Conservation (phyloP, 2,888 invertebrate genomes). For the Eudasyphora cyanicolor region DNA sequence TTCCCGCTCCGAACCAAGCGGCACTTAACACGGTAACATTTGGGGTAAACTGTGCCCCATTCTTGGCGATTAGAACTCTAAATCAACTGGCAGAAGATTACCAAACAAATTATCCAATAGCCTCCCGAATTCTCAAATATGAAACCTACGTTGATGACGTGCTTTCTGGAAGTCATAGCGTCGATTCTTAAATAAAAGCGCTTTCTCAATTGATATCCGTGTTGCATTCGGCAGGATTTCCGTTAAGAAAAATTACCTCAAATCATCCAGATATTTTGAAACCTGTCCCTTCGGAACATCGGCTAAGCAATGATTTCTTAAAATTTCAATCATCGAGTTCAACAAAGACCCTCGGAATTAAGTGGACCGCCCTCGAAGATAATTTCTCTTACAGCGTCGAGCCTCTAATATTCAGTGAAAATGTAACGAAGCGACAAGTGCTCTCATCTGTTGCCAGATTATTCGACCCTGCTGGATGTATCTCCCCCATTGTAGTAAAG, state of each 20-base stretch:
- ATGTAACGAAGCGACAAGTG: background rate
- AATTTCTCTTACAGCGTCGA: background rate
- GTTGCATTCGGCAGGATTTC: slow-evolving; percentile 17
- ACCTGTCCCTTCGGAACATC: slow-evolving; percentile 14
- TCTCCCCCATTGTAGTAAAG: slow-evolving; percentile 4
- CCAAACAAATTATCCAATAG: background rate
- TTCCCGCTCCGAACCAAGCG: slow-evolving; percentile 5
- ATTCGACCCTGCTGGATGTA: slow-evolving; percentile 20
- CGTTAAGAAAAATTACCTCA: slow-evolving; percentile 20
- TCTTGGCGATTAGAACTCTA: background rate
- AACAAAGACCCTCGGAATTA: slow-evolving; percentile 27
- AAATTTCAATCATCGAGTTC: slow-evolving; percentile 10
- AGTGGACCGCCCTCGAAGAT: slow-evolving; percentile 4
- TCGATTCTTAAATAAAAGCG: background rate
- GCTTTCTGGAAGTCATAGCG: slow-evolving; percentile 3
- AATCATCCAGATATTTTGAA: slow-evolving; percentile 11
- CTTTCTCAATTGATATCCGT: background rate
- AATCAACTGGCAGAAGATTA: background rate
- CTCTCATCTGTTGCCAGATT: background rate
- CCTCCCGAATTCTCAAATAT: background rate
- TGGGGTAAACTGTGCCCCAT: slow-evolving; percentile 54
- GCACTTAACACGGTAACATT: slow-evolving; percentile 55
- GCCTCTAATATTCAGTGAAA: background rate
- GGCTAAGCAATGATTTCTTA: slow-evolving; percentile 9
- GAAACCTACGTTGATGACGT: slow-evolving; percentile 38